phyloP scores from a whole-genome alignment of 2,888 invertebrate genomes.

The Latrodectus elegans region DNA sequence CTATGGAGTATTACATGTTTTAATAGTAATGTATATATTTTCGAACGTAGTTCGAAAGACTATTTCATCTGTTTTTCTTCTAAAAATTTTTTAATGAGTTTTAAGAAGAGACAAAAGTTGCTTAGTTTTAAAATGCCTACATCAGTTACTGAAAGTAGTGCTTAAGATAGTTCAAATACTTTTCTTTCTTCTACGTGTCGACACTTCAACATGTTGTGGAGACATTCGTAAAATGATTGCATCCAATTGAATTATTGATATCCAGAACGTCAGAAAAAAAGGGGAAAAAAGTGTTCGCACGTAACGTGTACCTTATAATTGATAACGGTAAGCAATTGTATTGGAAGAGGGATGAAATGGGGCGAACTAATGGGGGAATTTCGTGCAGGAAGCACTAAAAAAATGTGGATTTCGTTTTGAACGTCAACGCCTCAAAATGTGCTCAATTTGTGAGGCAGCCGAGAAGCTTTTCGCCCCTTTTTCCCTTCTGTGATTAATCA shows the following conservation, averaged over 20 bases:
- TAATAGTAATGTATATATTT: too few relatives aligned
- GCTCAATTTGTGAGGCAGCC: constrained; percentile 35
- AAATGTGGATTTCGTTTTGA: constrained; percentile 39
- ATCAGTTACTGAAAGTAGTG: too few relatives aligned
- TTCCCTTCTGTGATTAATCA: constrained; percentile 44
- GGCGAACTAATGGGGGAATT: constrained; percentile 59
- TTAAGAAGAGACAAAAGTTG: too few relatives aligned
- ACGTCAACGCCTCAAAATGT: constrained; percentile 49
- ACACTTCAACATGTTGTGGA: too few relatives aligned
- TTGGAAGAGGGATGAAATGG: background rate
- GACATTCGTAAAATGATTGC: constrained; percentile 4
- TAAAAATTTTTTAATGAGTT: too few relatives aligned
- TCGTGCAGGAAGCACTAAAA: constrained; percentile 45
- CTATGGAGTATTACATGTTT: too few relatives aligned
- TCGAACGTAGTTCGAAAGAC: too few relatives aligned
- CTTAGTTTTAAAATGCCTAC: too few relatives aligned
- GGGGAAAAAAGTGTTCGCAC: constrained; percentile 16
- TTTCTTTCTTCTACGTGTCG: too few relatives aligned
- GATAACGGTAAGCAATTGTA: constrained; percentile 44
- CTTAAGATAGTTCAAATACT: too few relatives aligned
- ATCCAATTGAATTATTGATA: constrained; percentile 60
- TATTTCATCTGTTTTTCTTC: too few relatives aligned
- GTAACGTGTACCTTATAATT: constrained; percentile 51
- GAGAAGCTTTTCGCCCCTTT: constrained; percentile 13
- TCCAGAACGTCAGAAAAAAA: constrained; percentile 27